Evolutionary conservation across 2,113 vertebrate genomes (phyloP), one percentile per base, ranked within the genome.

Genomic region (Python bivittatus): DNA sequence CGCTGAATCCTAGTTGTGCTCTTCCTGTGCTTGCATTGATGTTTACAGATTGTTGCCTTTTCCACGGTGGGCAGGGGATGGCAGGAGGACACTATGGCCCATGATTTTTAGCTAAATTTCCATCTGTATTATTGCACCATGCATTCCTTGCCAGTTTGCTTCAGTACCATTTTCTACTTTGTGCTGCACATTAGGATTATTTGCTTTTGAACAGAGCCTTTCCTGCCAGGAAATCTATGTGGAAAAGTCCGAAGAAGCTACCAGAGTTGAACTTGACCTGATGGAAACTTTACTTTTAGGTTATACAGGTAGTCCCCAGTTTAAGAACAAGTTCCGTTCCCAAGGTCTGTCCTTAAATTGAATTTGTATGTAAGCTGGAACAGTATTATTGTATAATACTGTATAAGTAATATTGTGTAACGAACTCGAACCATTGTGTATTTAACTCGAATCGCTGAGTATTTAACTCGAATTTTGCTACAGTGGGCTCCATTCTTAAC

Each of bases 41-140:
- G 0, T 58, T 93, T 38, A 90, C 0, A 0, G 5, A 0, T 88
- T 86, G 17, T 13, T 42, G 25, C 56, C 17, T 38, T 88, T 87
- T 89, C 53, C 53, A 29, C 44, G n/a, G 56, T 11, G 12, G 29
- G 29, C 48, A 60, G 44, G 23, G 92, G 6, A 61, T 20, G 60
- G 60, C 60, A 1, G 54, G 61, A 13, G 60, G 22, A 20, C 33
- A 61, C 29, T 60, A 27, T 0, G 1, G 64, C 68, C 93, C 10
- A 0, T 84, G 93, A 94, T 95, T 93, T 94, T 96, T 95, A 93
- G 60, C 93, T 93, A 92, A 87, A 0, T 0, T 38, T 87, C 94
- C 52, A 61, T 52, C 86, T 58, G n/a, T 33, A 12, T 38, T 88
- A 3, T 92, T 56, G 61, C 87, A 38, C 60, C 25, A n/a, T 22